Base-by-base conservation (phyloP, 2,797 vertebrate species). In the Enteromius unitaeniatus region DNA sequence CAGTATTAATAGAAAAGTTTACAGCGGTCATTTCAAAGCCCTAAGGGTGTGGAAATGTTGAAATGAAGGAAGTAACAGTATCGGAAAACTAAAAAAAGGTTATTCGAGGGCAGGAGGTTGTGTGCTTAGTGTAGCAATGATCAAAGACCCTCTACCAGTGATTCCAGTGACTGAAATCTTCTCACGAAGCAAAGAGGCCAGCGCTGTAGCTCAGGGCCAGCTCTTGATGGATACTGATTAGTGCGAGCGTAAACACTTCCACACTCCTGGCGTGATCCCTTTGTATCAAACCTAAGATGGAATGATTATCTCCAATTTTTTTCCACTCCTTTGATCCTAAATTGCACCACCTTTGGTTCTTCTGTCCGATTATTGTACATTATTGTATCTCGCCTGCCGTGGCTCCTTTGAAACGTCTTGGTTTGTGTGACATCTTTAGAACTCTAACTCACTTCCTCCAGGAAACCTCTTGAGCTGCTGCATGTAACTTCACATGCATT, bases 231-330 rank as follows among this genome's bases (percentile, higher is more conserved):
- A 85, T 45, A 55, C 81, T 67, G 70, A 82, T 82, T 65, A 67
- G 42, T 23, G 31, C 2, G 15, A 53, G 15, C 7, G 31, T 68
- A 83, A 76, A 76, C 81, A 68, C 73, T 21, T 83, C n/a, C 23
- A 37, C 62, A 51, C n/a, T 76, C 23, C 34, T 40, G 17, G 47
- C 23, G n/a, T 13, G 31, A 42, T 76, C 47, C 47, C 72, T 82
- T 76, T 65, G 60, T 67, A 82, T 67, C 81, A 76, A 55, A 68
- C 45, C 31, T 9, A 34, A 81, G 34, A 76, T 75, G 47, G 60
- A 82, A 75, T 76, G 72, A 82, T 83, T 76, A 76, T 83, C 60
- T 82, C 34, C 23, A 51, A 76, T 68, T 83, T 76, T 75, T 81
- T 21, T 0, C 47, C 47, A 68, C 72, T 67, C 15, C 62, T 76